phyloP scores from a whole-genome alignment of 2,888 invertebrate genomes.

The Onthophagus sagittarius region DNA sequence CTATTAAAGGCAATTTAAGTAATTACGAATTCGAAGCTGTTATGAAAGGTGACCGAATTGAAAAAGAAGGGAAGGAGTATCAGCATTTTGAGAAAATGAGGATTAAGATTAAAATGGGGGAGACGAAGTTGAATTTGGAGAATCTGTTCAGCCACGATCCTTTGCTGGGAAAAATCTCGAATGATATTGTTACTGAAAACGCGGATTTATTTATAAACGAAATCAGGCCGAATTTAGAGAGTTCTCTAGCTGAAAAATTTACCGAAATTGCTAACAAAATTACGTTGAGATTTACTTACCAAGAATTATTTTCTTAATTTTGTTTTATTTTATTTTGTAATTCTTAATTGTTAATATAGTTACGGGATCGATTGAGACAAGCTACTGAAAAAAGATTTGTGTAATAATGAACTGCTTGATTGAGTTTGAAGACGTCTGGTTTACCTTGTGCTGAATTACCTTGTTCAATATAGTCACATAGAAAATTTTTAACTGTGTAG shows the following conservation, averaged over 20 bases:
- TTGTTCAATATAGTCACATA: no score
- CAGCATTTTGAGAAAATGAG: conserved; percentile 63
- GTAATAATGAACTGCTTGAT: no score
- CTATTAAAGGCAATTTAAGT: conserved; percentile 66
- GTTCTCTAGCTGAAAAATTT: conserved; percentile 61
- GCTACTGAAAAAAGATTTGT: no score
- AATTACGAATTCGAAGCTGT: conserved; percentile 63
- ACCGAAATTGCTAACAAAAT: conserved; percentile 69
- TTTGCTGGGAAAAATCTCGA: conserved; percentile 60
- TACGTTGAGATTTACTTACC: conserved; percentile 63
- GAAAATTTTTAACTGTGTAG: no score
- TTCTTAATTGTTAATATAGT: not conserved
- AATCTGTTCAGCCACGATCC: conserved; percentile 67
- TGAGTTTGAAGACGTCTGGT: no score
- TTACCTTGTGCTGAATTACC: no score
- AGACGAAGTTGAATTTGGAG: conserved; percentile 58
- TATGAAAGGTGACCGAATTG: conserved; percentile 59
- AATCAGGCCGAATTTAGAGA: conserved; percentile 63
- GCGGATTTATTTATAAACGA: conserved; percentile 64
- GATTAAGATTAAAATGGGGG: conserved; percentile 58
- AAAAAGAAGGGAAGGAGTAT: conserved; percentile 56
- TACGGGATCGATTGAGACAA: no score
- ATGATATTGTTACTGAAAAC: conserved; percentile 65
- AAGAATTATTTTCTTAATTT: conserved; percentile 61
- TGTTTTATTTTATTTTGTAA: not conserved